Base-by-base conservation (phyloP, 2,888 invertebrate species). In the Leptinotarsa peninsularis region DNA sequence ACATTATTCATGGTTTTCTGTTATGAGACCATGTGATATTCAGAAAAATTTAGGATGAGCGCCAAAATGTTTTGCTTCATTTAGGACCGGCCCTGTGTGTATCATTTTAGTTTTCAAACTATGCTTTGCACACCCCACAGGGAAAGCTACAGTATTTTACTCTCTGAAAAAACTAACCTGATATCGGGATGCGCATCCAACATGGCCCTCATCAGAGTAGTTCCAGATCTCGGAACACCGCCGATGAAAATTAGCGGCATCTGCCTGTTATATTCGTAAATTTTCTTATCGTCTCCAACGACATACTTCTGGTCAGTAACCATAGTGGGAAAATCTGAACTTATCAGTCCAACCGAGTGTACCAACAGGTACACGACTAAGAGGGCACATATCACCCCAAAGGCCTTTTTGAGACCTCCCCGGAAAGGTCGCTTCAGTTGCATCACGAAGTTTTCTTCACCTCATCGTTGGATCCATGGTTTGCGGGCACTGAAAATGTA, bases 231-330 rank as follows among this genome's bases (percentile, higher is more conserved):
- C 74, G 99, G 99, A 86, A 99, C 97, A 79, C 99, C 99, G 76
- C 98, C 98, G 88, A 99, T 97, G 90, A 98, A 98, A 88, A 98
- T 96, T 83, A 98, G 91, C 83, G 98, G 98, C 94, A 97, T 95
- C 83, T 94, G 93, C 84, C 96, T 92, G 87, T 96, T 95, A 89
- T 95, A 96, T 76, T 92, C 90, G 88, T 93, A 49, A 17, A 90
- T 88, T 86, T 92, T 92, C 82, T 91, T 91, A 87, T 93, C 92
- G 76, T 90, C 88, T 69, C 92, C 93, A 78, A 91, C 87, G 71
- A 93, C 90, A 86, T 90, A 92, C 88, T 92, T 93, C 91, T 93
- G 86, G 49, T 87, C 84, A 21, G 84, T 74, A 49, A 86, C 79
- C 86, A 86, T 85, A 17, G 78, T 73, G 18, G 82, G 72, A n/a